These are phyloP conservation scores for Eupithecia exiguata DNA, from an alignment of 2,888 invertebrate species.

Conservation along the genomic window DNA sequence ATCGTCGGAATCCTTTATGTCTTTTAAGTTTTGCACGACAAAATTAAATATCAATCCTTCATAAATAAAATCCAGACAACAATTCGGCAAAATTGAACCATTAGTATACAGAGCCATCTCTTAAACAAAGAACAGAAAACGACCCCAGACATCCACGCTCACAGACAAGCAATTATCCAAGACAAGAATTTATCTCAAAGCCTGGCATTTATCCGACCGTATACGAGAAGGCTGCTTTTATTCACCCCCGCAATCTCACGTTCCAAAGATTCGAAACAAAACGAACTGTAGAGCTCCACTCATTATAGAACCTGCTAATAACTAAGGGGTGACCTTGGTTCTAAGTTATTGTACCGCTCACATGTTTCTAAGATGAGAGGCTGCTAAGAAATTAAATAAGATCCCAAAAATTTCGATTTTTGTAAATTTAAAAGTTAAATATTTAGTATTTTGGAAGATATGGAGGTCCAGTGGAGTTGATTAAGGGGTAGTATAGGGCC, in stretches of 20 bases:
- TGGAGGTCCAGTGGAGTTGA: no score
- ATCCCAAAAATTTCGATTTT: no score
- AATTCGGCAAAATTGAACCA: background rate
- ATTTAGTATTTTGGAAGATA: no score
- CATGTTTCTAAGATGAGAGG: background rate
- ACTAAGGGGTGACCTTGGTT: background rate
- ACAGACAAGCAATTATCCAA: slow-evolving; percentile 14
- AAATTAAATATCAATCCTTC: no score
- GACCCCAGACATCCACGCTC: background rate
- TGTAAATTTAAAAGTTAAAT: no score
- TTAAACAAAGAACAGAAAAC: background rate
- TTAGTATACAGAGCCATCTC: background rate
- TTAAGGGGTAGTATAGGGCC: no score
- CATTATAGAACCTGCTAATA: background rate
- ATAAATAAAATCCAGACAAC: no score
- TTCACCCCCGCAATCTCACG: slow-evolving; percentile 27
- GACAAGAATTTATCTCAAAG: slow-evolving; percentile 10
- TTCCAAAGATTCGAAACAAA: slow-evolving; percentile 26
- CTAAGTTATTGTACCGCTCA: background rate
- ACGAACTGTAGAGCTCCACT: background rate
- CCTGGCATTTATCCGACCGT: slow-evolving; percentile 13
- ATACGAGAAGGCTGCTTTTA: slow-evolving; percentile 9
- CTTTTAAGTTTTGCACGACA: no score
- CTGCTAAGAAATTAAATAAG: no score
- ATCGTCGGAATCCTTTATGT: no score